Conservation (phyloP, 2,888 invertebrate genomes). For the Aleiodes alternator region DNA sequence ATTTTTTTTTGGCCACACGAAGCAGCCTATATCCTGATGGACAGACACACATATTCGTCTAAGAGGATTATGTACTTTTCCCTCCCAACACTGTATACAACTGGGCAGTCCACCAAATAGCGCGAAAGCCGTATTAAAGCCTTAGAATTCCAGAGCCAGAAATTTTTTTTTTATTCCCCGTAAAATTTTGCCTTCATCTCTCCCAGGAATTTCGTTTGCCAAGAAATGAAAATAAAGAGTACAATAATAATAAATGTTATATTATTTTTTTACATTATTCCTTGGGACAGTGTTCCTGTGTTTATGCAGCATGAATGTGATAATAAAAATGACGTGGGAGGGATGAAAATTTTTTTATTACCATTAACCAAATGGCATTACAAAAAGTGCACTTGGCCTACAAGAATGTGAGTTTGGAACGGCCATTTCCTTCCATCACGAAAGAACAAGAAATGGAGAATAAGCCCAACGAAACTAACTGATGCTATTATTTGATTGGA, state of each 20-base stretch:
- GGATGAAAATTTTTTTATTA: not conserved
- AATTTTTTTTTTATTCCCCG: slow-evolving; percentile 1
- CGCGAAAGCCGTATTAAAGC: slow-evolving; percentile 41
- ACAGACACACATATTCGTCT: slow-evolving; percentile 32
- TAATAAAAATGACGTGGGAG: not conserved
- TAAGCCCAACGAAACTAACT: slow-evolving; percentile 3
- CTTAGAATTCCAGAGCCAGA: slow-evolving; percentile 29
- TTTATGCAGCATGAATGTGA: slow-evolving; percentile 12
- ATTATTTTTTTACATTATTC: slow-evolving; percentile 6
- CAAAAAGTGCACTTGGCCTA: too few species aligned
- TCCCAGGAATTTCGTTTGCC: slow-evolving; percentile 35
- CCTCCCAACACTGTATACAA: slow-evolving; percentile 43
- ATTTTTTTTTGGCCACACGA: slow-evolving; percentile 9
- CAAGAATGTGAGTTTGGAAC: too few species aligned
- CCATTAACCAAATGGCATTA: not conserved
- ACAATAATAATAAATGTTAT: slow-evolving; percentile 3
- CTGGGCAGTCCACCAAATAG: slow-evolving; percentile 52
- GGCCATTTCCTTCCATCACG: too few species aligned
- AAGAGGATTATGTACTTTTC: slow-evolving; percentile 49
- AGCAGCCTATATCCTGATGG: slow-evolving; percentile 24
- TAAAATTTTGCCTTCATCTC: slow-evolving; percentile 7
- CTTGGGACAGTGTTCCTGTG: not conserved
- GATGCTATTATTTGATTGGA: slow-evolving; percentile 23
- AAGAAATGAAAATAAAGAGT: slow-evolving; percentile 21
- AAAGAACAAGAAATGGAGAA: not conserved